Conservation (phyloP, 2,113 vertebrate genomes). For the Pavo muticus region DNA sequence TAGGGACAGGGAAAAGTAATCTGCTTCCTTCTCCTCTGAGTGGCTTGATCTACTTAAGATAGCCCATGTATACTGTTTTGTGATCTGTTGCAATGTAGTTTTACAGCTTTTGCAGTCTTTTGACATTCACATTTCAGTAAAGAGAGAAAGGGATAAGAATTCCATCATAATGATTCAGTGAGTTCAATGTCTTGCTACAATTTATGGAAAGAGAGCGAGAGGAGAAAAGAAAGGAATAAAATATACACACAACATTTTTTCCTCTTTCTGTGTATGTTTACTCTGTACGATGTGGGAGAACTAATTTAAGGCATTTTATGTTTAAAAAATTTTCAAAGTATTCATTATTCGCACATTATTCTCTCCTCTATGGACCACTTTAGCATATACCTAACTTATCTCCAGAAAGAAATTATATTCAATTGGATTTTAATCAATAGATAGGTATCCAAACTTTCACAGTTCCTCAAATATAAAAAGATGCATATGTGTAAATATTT, state of each 20-base stretch:
- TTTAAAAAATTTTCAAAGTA: not conserved
- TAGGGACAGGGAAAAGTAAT: not conserved
- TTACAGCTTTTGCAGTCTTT: not conserved
- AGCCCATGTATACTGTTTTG: not conserved
- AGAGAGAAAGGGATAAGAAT: not conserved
- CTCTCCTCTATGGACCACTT: not conserved
- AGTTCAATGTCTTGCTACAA: not conserved
- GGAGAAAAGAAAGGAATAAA: not conserved
- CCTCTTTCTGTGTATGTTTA: not conserved
- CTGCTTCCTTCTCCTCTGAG: fast-evolving
- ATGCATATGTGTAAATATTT: not conserved
- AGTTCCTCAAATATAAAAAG: not conserved
- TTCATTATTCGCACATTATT: not conserved
- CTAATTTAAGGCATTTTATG: not conserved
- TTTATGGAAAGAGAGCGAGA: not conserved
- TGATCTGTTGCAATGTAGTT: not conserved
- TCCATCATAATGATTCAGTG: not conserved
- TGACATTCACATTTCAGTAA: not conserved
- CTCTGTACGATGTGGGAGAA: not conserved
- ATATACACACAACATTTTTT: not conserved
- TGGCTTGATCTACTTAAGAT: not conserved
- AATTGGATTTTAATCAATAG: not conserved
- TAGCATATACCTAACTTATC: not conserved
- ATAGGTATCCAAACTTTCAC: not conserved
- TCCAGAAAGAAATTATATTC: not conserved